phyloP scores from a whole-genome alignment of 1,140 invertebrate genomes.

The Tigriopus japonicus region DNA sequence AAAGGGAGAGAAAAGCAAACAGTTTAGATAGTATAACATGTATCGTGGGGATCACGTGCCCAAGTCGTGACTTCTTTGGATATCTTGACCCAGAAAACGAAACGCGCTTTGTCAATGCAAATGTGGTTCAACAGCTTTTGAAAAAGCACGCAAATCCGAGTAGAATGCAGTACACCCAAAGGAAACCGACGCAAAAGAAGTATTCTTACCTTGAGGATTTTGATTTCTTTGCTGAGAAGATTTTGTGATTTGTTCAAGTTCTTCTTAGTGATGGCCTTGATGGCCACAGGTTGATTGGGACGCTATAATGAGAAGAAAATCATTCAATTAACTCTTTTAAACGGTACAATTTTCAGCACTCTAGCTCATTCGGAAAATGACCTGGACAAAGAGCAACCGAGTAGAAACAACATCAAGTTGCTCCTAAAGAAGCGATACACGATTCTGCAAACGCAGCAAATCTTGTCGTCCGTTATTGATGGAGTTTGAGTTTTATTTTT shows the following conservation, averaged over 20 bases:
- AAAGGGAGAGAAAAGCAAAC: constrained; percentile 14
- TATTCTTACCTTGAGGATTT: constrained; percentile 66
- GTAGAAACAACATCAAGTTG: no score
- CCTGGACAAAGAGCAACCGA: no score
- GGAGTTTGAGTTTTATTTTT: no score
- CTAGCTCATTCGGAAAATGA: no score
- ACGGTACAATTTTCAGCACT: no score
- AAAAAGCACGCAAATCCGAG: background rate
- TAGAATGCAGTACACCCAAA: background rate
- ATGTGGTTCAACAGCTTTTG: background rate
- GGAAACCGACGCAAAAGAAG: background rate
- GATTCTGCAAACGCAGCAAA: no score
- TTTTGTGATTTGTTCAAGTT: constrained; percentile 90
- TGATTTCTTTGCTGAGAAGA: constrained; percentile 91
- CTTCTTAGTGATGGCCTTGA: constrained; percentile 95
- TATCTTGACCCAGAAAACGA: background rate
- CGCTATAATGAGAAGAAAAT: constrained; percentile 25
- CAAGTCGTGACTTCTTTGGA: background rate
- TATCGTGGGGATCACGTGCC: no score
- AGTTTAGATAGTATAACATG: background rate
- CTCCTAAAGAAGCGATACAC: no score
- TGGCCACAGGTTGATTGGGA: constrained; percentile 66
- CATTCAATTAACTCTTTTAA: no score
- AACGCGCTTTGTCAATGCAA: no score
- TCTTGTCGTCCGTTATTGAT: no score